phyloP scores from a whole-genome alignment of 2,888 invertebrate genomes.

The Eupithecia subfuscata region DNA sequence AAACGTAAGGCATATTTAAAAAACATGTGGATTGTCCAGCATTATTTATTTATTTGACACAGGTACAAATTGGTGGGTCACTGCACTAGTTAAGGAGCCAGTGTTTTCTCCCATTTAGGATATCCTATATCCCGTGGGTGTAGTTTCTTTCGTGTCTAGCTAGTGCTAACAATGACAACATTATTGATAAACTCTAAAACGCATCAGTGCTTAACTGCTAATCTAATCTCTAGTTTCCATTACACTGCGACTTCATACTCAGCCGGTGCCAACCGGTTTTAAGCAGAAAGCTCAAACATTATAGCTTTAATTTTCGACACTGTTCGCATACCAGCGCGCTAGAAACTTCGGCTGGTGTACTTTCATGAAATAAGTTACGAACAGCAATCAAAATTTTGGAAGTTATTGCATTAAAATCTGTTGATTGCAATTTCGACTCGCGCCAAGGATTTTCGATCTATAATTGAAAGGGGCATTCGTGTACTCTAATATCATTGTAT shows the following conservation, averaged over 20 bases:
- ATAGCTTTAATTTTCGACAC: conserved; percentile 23
- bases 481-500: not conserved
- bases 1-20: not conserved
- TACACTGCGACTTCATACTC: conserved; percentile 2
- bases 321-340: conserved; percentile 1
- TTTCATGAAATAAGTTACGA: conserved; percentile 3
- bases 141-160: no score
- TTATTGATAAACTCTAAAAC: not conserved
- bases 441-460: not conserved
- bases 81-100: no score
- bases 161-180: not conserved
- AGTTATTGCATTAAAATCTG: not conserved
- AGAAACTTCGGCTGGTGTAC: conserved; percentile 14
- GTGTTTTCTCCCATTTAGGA: not conserved
- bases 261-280: conserved; percentile 17
- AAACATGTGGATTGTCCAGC: not conserved
- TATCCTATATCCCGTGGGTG: no score
- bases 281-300: conserved; percentile 19
- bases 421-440: not conserved
- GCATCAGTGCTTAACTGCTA: not conserved
- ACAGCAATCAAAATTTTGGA: conserved; percentile 1
- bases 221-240: conserved; percentile 10
- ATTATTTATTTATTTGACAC: not conserved
- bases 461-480: not conserved
- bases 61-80: not conserved